Base-by-base conservation (phyloP, 1,140 invertebrate species). In the Drosophila kepulauana region DNA sequence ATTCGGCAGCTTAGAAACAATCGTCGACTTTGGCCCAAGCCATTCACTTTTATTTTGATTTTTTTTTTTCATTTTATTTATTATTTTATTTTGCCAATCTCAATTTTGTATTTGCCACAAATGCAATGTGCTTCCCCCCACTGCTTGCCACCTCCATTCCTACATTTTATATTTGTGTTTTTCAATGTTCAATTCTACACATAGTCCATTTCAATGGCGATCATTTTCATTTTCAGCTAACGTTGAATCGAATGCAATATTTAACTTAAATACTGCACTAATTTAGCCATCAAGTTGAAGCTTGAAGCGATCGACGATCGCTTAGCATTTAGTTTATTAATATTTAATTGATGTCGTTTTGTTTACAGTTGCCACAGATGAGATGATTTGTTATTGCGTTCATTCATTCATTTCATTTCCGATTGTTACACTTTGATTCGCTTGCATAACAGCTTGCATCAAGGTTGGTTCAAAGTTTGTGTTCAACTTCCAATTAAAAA, bases 41-140 rank as follows among this genome's bases (percentile, higher is more conserved):
- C 82, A 79, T 85, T 85, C 82, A 85, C 82, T 87, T 85, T 85
- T 8, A 25, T 25, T 25, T 25, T 25, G 20, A 25, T 25, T 25
- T 25, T 25, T 25, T 16, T 25, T 3, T 25, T 25, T 25, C 0
- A 25, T 25, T 25, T 25, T 1, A 16, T 25, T 38, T n/a, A n/a
- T n/a, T n/a, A n/a, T n/a, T n/a, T n/a, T n/a, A n/a, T 69, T 48
- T 69, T 41, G 46, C 46, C 30, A 69, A 35, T 79, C 25, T 56
- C 13, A 38, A 10, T 56, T 35, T 15, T 1, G 28, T 56, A 6
- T 56, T 56, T 56, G 13, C 33, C 30, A n/a, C 52, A 15, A 35
- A 33, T 56, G 7, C 15, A 38, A 38, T 56, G 8, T 38, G n/a
- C 7, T 3, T 33, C 33, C 52, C 7, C 0, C 7, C 6, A 5